Evolutionary conservation across 2,797 vertebrate species (phyloP).

Genomic region (Pygocentrus nattereri): DNA sequence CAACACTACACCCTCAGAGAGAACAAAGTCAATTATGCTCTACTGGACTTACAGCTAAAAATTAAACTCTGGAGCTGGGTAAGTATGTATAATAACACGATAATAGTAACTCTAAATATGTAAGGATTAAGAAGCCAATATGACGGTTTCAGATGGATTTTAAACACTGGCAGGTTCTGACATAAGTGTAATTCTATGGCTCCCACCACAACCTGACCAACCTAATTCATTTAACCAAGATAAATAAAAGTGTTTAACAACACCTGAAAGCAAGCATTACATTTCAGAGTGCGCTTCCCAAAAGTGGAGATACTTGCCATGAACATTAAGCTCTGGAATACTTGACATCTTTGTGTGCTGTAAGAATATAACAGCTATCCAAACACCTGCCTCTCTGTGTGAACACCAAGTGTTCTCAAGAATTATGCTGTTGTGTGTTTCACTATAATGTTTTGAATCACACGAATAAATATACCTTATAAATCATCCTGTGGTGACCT

Average conservation of each 20-base stretch:
- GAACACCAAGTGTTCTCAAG: not conserved
- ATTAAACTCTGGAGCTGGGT: too few relatives aligned
- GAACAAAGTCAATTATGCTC: too few relatives aligned
- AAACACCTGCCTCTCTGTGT: conserved; percentile 28
- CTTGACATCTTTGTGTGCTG: not conserved
- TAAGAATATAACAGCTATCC: conserved; percentile 20
- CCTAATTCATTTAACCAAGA: too few relatives aligned
- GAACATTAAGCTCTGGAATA: conserved; percentile 4
- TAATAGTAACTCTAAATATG: not conserved
- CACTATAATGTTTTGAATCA: conserved; percentile 16
- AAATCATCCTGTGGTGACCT: not conserved
- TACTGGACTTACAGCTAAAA: too few relatives aligned
- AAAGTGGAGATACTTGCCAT: not conserved
- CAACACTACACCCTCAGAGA: too few relatives aligned
- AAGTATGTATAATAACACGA: too few relatives aligned
- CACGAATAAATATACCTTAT: not conserved
- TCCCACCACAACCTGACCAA: too few relatives aligned
- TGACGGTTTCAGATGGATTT: too few relatives aligned
- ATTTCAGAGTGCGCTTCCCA: conserved; percentile 5
- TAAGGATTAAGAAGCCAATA: too few relatives aligned
- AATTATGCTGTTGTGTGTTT: conserved; percentile 11
- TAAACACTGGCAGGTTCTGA: too few relatives aligned
- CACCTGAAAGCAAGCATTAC: not conserved
- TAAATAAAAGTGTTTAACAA: too few relatives aligned
- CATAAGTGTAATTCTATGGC: too few relatives aligned